Evolutionary conservation across 2,797 vertebrate genomes (phyloP).

Genomic region (Passerculus sandwichensis): DNA sequence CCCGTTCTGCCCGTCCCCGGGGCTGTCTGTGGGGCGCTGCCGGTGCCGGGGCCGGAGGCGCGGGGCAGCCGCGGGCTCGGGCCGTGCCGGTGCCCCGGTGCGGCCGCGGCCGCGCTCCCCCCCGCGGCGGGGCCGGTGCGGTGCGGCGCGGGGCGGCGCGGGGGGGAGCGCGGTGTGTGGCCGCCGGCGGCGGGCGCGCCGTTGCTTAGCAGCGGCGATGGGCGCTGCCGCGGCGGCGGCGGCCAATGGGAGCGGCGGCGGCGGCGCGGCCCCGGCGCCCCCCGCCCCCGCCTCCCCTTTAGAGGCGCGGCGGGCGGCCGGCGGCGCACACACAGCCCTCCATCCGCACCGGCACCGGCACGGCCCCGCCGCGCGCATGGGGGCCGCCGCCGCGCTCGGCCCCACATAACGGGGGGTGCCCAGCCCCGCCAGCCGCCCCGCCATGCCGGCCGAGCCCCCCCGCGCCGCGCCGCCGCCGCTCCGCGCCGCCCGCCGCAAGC

Average conservation of each 20-base stretch:
- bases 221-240: neutral
- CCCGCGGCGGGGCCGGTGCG: neutral
- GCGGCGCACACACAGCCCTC: neutral
- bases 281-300: conserved; percentile 30
- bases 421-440: conserved; percentile 67
- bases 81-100: neutral
- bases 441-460: conserved; percentile 24
- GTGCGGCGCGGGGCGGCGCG: neutral
- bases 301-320: conserved; percentile 31
- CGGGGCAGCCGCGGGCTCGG: neutral
- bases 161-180: conserved; percentile 21
- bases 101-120: neutral
- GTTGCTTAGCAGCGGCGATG: conserved; percentile 39
- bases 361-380: conserved; percentile 20
- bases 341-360: neutral
- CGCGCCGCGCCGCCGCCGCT: conserved; percentile 15
- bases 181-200: conserved; percentile 23
- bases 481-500: conserved; percentile 36
- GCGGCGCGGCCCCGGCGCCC: conserved; percentile 12
- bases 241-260: conserved; percentile 15
- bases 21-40: neutral
- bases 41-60: neutral
- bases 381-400: conserved; percentile 31
- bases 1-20: neutral
- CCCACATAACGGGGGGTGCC: conserved; percentile 52